Conservation (phyloP, 2,113 vertebrate genomes). For the Odocoileus virginianus region DNA sequence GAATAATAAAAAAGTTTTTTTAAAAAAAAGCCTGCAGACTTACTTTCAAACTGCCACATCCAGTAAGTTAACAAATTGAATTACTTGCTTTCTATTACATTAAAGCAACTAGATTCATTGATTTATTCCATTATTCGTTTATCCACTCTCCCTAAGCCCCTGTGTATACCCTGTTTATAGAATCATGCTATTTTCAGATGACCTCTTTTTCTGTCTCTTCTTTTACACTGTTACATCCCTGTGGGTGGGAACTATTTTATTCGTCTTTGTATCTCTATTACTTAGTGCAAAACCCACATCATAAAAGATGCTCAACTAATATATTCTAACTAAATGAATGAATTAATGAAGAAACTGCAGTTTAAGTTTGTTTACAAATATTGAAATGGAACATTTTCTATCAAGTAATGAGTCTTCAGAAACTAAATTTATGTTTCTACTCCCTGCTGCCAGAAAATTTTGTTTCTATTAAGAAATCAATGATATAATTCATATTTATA, state of each 20-base stretch:
- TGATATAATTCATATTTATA: not conserved
- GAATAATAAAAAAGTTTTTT: not conserved
- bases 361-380: constrained; percentile 23
- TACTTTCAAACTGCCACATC: not conserved
- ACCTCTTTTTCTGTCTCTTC: not conserved
- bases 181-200: not conserved
- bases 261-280: constrained; percentile 10
- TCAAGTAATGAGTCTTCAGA: constrained; percentile 24
- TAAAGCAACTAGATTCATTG: not conserved
- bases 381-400: constrained; percentile 22
- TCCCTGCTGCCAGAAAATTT: not conserved
- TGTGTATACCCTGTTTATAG: not conserved
- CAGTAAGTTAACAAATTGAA: not conserved
- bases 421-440: constrained; percentile 15
- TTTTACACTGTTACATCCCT: not conserved
- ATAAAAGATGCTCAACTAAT: not conserved
- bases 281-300: not conserved
- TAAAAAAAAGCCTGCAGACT: not conserved
- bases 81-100: not conserved
- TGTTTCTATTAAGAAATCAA: not conserved
- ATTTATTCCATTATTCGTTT: not conserved
- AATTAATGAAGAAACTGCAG: not conserved
- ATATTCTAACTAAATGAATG: not conserved
- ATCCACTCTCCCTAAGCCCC: not conserved
- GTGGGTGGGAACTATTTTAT: not conserved